Percentiles rank a stretch among this genome's conserved stretches.
Evolutionary conservation across 2,888 invertebrate species (phyloP).

Genomic region (Lepidochrysops patricia): DNA sequence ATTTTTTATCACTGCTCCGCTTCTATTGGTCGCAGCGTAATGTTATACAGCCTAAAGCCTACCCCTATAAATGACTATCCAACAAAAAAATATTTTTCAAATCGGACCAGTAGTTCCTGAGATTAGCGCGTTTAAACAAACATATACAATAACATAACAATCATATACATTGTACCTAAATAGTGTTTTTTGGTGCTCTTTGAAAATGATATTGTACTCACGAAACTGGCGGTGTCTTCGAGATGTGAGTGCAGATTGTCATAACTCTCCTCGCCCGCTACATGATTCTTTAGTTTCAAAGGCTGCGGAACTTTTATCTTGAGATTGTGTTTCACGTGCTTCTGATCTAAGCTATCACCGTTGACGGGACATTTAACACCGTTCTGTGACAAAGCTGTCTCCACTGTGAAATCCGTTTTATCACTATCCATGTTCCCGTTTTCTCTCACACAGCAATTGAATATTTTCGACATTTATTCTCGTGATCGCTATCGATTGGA

Average conservation of each 20-base stretch:
- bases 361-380: constrained; percentile 44
- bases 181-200: neutral
- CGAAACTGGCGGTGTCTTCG: constrained; percentile 38
- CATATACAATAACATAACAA: too few relatives aligned
- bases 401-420: constrained; percentile 26
- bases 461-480: constrained; percentile 35
- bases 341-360: constrained; percentile 37
- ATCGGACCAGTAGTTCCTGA: too few relatives aligned
- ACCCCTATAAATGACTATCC: too few relatives aligned
- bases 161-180: neutral
- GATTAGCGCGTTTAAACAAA: too few relatives aligned
- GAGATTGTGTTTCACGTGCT: constrained; percentile 44
- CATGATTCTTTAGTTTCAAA: constrained; percentile 48
- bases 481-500: constrained; percentile 25
- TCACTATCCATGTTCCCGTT: constrained; percentile 28
- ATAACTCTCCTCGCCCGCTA: constrained; percentile 40
- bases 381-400: constrained; percentile 28
- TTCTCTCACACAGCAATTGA: constrained; percentile 33
- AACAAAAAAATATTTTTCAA: too few relatives aligned
- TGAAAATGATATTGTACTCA: constrained; percentile 36
- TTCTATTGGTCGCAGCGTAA: too few relatives aligned
- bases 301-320: constrained; percentile 58
- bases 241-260: constrained; percentile 48
- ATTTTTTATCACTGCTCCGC: too few relatives aligned
- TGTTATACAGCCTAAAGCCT: too few relatives aligned